Conservation (phyloP, 2,888 invertebrate species). For the Podotricha telesiphe region DNA sequence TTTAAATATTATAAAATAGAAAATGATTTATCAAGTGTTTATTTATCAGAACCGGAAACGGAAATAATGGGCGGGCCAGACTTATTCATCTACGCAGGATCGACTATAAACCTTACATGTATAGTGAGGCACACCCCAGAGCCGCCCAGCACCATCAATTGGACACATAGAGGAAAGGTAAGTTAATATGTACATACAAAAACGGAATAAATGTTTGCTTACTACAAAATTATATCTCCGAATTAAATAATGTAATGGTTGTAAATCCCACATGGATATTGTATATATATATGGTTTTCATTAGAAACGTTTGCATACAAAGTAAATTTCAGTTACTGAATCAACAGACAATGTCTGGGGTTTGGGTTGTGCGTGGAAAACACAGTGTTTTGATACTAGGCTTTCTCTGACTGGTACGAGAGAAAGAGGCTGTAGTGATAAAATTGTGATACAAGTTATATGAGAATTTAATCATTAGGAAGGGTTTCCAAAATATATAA, state of each 20-base stretch:
- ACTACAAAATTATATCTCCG: not conserved
- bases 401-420: too few species aligned
- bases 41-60: conserved; percentile 88
- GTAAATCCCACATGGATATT: not conserved
- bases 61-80: conserved; percentile 92
- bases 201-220: not conserved
- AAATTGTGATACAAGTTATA: too few species aligned
- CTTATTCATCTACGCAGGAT: conserved; percentile 92
- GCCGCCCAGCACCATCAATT: conserved; percentile 91
- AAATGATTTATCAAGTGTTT: not conserved
- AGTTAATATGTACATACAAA: conserved; percentile 48
- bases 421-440: too few species aligned
- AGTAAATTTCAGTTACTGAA: too few species aligned
- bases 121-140: conserved; percentile 92
- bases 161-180: conserved; percentile 92
- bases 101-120: conserved; percentile 94
- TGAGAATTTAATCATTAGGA: too few species aligned
- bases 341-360: too few species aligned
- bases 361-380: too few species aligned
- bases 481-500: too few species aligned
- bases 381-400: too few species aligned
- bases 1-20: too few species aligned
- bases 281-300: too few species aligned
- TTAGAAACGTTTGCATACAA: too few species aligned
- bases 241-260: not conserved